Evolutionary conservation across 2,888 invertebrate genomes (phyloP), one percentile per base, ranked within the genome.

Genomic region (Drosophila trichaetosa): DNA sequence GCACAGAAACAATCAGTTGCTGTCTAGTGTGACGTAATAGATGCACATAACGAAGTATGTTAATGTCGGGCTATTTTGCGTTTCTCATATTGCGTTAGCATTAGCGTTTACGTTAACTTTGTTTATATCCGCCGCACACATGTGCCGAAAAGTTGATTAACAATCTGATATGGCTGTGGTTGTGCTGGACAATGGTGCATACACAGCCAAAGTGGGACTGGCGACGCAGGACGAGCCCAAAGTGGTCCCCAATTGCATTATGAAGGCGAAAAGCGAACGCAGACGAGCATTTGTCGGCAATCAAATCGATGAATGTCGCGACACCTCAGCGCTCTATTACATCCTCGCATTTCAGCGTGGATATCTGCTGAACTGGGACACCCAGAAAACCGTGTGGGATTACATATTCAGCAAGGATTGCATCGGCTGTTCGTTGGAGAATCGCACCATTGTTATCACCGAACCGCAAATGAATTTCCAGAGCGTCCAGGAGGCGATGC

Each of bases 231-330:
- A 95, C 68, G 93, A 95, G 73, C 96, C 98, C 8, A 96, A 95
- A 95, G 91, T 97, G 21, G 95, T 98, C 59, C 98, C 99, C 0
- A 99, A 99, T 93, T 98, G 98, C 90, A 97, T 99, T 34, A 98
- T 98, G 95, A 99, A 99, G 94, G 99, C 99, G 0, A 99, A 99
- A 93, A 98, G 98, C 60, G 99, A 99, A 93, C 94, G 98, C 62
- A 95, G 99, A 13, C 95, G 99, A 51, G 96, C 98, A 0, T 99
- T 99, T 92, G 95, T 99, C 65, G 99, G 97, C 0, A 96, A 96
- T 87, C 99, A 99, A 94, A 96, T 99, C 21, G 97, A 99, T 73
- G 99, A 99, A 83, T 99, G 99, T 91, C 95, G 98, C 33, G 99
- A 99, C 92, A 96, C 98, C 1, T 98, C 99, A 0, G 98, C 99